phyloP scores from a whole-genome alignment of 2,113 vertebrate genomes.

The Fregetta grallaria region DNA sequence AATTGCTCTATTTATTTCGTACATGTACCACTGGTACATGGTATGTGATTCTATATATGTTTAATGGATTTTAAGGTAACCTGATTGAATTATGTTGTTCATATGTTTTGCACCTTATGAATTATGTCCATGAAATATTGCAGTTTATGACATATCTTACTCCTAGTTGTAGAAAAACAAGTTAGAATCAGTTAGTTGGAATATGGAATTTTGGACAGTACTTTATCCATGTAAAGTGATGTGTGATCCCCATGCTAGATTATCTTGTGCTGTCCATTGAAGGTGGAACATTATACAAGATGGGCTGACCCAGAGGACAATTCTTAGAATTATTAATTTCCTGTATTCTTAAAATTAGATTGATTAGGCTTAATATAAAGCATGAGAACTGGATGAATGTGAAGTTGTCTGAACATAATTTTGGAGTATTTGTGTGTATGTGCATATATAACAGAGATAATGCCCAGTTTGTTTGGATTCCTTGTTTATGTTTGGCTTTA shows the following conservation, averaged over 20 bases:
- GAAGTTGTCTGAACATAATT: neutral
- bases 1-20: neutral
- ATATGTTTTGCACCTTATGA: neutral
- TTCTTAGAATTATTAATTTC: neutral
- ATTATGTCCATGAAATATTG: neutral
- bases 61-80: neutral
- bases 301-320: neutral
- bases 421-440: neutral
- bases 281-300: neutral
- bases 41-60: neutral
- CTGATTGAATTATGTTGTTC: neutral
- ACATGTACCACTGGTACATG: neutral
- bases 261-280: neutral
- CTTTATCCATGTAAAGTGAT: neutral
- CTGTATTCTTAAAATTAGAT: neutral
- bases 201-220: neutral
- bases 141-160: neutral
- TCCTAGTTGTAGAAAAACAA: neutral
- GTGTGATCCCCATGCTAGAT: neutral
- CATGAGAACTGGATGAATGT: neutral
- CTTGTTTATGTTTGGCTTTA: neutral
- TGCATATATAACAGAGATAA: neutral
- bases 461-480: neutral
- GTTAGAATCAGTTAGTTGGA: neutral
- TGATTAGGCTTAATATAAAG: neutral